Percentiles rank a stretch among this genome's conserved stretches.
phyloP scores from a whole-genome alignment of 2,113 vertebrate species.

The Psammodynastes pulverulentus region DNA sequence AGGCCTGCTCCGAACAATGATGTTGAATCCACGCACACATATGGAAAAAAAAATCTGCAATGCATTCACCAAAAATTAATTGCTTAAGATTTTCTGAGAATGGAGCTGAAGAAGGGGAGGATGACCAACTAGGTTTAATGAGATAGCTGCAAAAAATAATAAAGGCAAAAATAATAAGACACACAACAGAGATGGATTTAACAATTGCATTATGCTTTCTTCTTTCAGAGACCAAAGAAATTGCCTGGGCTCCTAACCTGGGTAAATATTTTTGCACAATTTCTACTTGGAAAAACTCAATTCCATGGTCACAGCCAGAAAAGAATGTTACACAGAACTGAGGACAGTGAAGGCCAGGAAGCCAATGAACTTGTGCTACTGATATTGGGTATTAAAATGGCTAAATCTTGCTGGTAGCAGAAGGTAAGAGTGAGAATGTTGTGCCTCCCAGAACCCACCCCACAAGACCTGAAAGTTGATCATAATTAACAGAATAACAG shows the following conservation, averaged over 20 bases:
- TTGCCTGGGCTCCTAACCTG: not conserved
- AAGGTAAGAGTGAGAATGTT: not conserved
- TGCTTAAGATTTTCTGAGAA: not conserved
- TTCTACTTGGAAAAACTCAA: not conserved
- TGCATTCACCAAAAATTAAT: not conserved
- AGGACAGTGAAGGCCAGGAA: not conserved
- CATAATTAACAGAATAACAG: not conserved
- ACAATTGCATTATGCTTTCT: not conserved
- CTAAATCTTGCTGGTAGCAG: not conserved
- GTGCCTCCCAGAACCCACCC: not conserved
- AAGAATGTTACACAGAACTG: not conserved
- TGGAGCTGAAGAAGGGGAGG: not conserved
- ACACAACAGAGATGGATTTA: not conserved
- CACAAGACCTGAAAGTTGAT: not conserved
- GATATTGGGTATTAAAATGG: not conserved
- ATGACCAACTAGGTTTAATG: not conserved
- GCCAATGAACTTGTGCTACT: not conserved
- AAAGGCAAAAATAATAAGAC: not conserved
- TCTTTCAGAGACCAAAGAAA: not conserved
- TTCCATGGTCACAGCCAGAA: not conserved
- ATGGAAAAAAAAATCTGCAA: not conserved
- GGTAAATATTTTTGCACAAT: not conserved
- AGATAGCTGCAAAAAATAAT: not conserved
- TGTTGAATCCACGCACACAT: not conserved
- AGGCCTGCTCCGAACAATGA: not conserved